Percentiles rank a stretch among this genome's conserved stretches.
Conservation (phyloP, 2,888 invertebrate genomes). For the Ernsta delagoae region DNA sequence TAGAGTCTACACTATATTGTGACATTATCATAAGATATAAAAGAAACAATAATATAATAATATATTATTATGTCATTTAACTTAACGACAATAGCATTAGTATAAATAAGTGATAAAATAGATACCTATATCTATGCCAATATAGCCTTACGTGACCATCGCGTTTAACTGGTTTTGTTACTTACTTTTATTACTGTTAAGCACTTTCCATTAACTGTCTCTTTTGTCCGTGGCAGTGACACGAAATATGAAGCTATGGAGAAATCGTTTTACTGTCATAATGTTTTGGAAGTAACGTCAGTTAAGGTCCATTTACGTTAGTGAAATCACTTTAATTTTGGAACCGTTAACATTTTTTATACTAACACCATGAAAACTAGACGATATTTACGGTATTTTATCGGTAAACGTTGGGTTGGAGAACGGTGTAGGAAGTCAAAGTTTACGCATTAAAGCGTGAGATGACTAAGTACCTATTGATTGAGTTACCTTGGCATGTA, state of each 20-base stretch:
- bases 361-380: background rate
- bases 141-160: too few relatives aligned
- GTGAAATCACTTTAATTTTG: background rate
- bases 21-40: too few relatives aligned
- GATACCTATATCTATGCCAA: too few relatives aligned
- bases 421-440: constrained; percentile 1
- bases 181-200: too few relatives aligned
- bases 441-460: constrained; percentile 1
- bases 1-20: too few relatives aligned
- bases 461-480: background rate
- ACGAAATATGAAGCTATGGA: background rate
- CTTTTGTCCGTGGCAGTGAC: background rate
- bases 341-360: background rate
- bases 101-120: too few relatives aligned
- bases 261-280: background rate
- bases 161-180: too few relatives aligned
- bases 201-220: background rate
- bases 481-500: background rate
- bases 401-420: background rate
- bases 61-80: too few relatives aligned
- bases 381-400: background rate
- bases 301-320: constrained; percentile 4
- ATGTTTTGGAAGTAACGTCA: constrained; percentile 1
- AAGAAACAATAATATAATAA: too few relatives aligned
- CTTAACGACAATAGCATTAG: too few relatives aligned